A percentile compares a stretch with the other conserved stretches of the same genome.
phyloP scores from a whole-genome alignment of 2,797 vertebrate genomes.

The Pangasius mekongensis region DNA sequence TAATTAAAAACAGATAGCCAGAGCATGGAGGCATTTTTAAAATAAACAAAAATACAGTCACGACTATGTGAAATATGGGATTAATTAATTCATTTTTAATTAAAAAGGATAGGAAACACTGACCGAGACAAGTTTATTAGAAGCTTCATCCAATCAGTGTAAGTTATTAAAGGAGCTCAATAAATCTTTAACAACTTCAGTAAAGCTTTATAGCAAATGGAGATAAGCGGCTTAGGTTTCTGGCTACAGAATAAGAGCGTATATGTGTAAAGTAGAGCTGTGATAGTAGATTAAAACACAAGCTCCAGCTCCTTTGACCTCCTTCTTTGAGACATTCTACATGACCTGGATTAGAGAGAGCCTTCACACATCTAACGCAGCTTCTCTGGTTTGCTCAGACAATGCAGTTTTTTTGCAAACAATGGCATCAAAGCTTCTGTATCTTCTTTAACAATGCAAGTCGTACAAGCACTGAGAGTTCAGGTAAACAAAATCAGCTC shows the following conservation, averaged over 20 bases:
- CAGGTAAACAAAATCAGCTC: conserved; percentile 33
- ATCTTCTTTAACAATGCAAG: not conserved
- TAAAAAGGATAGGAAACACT: not conserved
- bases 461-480: not conserved
- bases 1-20: not conserved
- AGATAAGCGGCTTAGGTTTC: conserved; percentile 9
- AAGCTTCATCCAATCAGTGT: not conserved
- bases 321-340: not conserved
- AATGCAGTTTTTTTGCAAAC: not conserved
- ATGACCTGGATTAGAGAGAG: conserved; percentile 20
- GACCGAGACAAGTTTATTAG: not conserved
- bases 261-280: not conserved
- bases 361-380: not conserved
- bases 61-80: not conserved
- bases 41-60: not conserved
- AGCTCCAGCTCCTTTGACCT: conserved; percentile 2
- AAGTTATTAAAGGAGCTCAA: not conserved
- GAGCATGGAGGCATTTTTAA: no score
- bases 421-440: conserved; percentile 4
- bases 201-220: not conserved
- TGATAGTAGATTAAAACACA: conserved; percentile 20
- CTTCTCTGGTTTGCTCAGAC: not conserved
- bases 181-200: conserved; percentile 11
- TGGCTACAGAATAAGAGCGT: not conserved
- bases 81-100: not conserved